These are phyloP conservation scores for Timema cristinae DNA, from an alignment of 2,888 invertebrate genomes.

Conservation along the genomic window DNA sequence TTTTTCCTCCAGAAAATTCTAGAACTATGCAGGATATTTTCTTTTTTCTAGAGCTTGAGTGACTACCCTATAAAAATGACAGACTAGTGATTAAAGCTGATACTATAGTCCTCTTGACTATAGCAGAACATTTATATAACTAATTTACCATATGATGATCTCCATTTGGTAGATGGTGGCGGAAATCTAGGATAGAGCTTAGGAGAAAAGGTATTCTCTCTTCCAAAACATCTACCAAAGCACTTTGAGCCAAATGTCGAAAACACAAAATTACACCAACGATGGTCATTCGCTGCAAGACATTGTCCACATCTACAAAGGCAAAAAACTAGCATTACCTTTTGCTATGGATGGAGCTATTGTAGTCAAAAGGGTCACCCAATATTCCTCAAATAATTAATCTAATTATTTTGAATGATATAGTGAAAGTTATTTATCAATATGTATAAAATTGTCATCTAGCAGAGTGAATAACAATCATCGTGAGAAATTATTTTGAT, in stretches of 20 bases:
- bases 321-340: neutral
- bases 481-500: too few species aligned
- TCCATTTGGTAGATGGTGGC: slow-evolving; percentile 85
- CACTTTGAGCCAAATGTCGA: slow-evolving; percentile 88
- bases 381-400: neutral
- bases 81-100: neutral
- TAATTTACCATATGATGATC: slow-evolving; percentile 59
- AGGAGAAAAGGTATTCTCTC: slow-evolving; percentile 93
- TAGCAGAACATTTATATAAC: slow-evolving; percentile 1
- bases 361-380: neutral
- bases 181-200: slow-evolving; percentile 91
- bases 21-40: too few species aligned
- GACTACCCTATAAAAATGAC: too few species aligned
- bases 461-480: too few species aligned
- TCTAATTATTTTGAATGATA: too few species aligned
- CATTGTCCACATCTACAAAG: slow-evolving; percentile 77
- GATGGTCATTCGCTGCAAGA: slow-evolving; percentile 94
- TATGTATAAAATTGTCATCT: too few species aligned
- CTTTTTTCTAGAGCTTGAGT: too few species aligned
- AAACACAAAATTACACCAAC: slow-evolving; percentile 97
- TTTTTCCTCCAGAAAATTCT: too few species aligned
- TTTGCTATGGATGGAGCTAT: too few species aligned
- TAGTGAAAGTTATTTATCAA: too few species aligned
- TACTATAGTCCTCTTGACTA: neutral
- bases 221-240: slow-evolving; percentile 88